A percentile compares a stretch with the other conserved stretches of the same genome.
These are phyloP conservation scores for Anthrax anthrax DNA, from an alignment of 2,888 invertebrate genomes.

Conservation along the genomic window DNA sequence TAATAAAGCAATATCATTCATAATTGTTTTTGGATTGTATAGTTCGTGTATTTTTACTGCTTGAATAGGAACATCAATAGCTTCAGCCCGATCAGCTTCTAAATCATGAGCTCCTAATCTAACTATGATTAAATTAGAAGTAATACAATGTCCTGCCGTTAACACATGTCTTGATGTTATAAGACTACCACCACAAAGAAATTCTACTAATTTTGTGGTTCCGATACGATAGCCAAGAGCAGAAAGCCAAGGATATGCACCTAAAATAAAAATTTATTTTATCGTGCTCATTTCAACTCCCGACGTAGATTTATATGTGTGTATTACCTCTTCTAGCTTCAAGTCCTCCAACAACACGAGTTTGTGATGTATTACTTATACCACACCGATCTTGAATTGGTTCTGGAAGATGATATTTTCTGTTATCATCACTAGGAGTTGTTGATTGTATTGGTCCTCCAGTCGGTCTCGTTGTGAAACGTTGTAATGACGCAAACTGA, in stretches of 20 bases:
- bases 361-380: slow-evolving; percentile 30
- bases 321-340: slow-evolving; percentile 22
- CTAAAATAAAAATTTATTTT: slow-evolving; percentile 23
- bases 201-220: slow-evolving; percentile 9
- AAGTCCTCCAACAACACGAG: slow-evolving; percentile 43
- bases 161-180: slow-evolving; percentile 48
- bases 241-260: slow-evolving; percentile 74
- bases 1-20: slow-evolving; percentile 69
- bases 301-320: neutral
- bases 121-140: slow-evolving; percentile 36
- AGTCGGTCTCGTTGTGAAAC: neutral
- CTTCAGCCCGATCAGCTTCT: slow-evolving; percentile 45
- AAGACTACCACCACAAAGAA: slow-evolving; percentile 39
- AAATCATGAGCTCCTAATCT: slow-evolving; percentile 68
- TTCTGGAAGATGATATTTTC: neutral
- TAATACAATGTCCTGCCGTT: slow-evolving; percentile 39
- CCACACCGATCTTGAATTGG: slow-evolving; percentile 36
- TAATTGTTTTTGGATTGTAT: slow-evolving; percentile 46
- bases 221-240: slow-evolving; percentile 45
- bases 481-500: slow-evolving; percentile 5
- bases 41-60: slow-evolving; percentile 48
- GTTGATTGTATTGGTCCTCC: neutral
- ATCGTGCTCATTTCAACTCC: neutral
- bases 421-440: neutral
- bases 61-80: slow-evolving; percentile 48